phyloP scores from a whole-genome alignment of 2,888 invertebrate genomes.

The Drosophila lutescens region DNA sequence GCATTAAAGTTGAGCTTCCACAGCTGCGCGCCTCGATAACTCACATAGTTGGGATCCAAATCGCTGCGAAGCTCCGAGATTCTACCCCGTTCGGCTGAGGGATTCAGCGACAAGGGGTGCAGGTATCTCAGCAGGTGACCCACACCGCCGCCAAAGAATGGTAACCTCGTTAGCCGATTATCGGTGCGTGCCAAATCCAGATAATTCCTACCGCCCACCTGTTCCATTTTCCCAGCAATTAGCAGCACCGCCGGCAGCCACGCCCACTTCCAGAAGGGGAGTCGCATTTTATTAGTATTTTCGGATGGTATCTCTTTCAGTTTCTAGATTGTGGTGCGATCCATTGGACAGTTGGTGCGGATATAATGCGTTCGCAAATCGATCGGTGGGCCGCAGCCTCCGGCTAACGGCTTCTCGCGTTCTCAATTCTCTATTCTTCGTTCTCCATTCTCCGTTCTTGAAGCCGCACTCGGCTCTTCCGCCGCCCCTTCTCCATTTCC shows the following conservation, averaged over 20 bases:
- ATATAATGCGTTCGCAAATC: conserved; percentile 21
- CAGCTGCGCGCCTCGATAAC: conserved; percentile 78
- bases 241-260: conserved; percentile 1
- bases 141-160: conserved; percentile 77
- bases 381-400: conserved; percentile 15
- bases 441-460: conserved; percentile 2
- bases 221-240: too few relatives aligned
- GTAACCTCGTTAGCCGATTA: conserved; percentile 77
- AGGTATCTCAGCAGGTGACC: conserved; percentile 73
- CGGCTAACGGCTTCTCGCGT: conserved; percentile 35
- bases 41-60: conserved; percentile 78
- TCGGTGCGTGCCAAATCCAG: conserved; percentile 81
- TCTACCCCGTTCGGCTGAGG: conserved; percentile 22
- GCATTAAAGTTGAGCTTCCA: conserved; percentile 79
- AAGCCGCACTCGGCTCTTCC: neutral
- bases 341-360: conserved; percentile 22
- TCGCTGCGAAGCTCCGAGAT: conserved; percentile 77
- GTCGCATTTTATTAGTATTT: neutral
- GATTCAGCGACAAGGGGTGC: conserved; percentile 59
- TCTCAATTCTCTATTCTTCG: conserved; percentile 26
- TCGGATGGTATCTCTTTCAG: neutral
- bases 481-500: neutral
- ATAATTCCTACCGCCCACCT: neutral
- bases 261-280: conserved; percentile 8
- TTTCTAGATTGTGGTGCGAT: conserved; percentile 13